Evolutionary conservation across 2,888 invertebrate species (phyloP), one percentile per base, ranked within the genome.

Genomic region (Hipparchia semele): DNA sequence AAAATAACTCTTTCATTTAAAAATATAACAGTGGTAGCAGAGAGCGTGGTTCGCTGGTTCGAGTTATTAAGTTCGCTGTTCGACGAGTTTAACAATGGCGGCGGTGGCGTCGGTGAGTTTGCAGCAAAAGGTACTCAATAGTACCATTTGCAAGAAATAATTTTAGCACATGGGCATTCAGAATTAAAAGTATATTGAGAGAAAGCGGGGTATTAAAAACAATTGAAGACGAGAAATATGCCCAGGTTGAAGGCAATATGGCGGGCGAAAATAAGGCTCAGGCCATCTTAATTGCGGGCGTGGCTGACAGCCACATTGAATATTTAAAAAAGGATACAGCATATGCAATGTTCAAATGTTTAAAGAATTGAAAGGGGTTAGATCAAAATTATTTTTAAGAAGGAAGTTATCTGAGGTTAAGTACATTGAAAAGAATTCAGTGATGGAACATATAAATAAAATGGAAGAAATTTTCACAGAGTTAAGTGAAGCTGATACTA

Each of bases 381-480:
- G 56, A n/a, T 56, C 56, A 56, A 56, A 56, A 6, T 56, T 56
- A n/a, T 56, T 56, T 12, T 56, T 56, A 56, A 56, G 56, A 56
- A 56, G 56, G n/a, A n/a, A 54, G 12, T 54, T 54, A 12, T 54
- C 54, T 10, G 54, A 54, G n/a, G 12, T 54, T 12, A 54, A 54
- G n/a, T 54, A 54, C 10, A 12, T 8, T 78, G 12, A 54, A n/a
- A 54, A n/a, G 10, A 12, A 54, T n/a, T 54, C 54, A 23, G 0
- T 23, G 23, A 23, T 23, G 23, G 23, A 23, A 23, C 23, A 23
- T 23, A 23, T 23, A 23, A 23, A 23, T 23, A 23, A 23, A 23
- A 23, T 23, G 23, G 23, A 23, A 23, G 23, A 23, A 23, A 23
- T 23, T 23, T 23, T 23, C 23, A 23, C 23, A 23, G 23, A 23